Conservation (phyloP, 2,113 vertebrate genomes). For the Pan paniscus region DNA sequence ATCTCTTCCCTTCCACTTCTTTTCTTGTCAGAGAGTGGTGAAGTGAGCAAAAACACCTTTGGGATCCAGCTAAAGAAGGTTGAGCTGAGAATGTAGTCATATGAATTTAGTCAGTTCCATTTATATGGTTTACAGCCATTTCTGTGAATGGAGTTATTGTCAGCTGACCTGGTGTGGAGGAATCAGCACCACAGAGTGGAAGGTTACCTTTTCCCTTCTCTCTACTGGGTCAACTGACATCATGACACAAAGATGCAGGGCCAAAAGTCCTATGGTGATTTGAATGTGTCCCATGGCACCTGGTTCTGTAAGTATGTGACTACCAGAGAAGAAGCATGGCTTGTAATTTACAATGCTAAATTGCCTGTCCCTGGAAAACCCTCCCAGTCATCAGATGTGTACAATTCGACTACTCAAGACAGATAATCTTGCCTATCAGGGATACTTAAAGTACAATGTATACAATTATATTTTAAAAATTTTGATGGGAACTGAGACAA, state of each 20-base stretch:
- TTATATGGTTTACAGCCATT: not conserved
- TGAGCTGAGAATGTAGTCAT: not conserved
- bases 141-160: not conserved
- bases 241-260: not conserved
- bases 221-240: not conserved
- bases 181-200: too few relatives aligned
- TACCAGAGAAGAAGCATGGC: not conserved
- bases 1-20: not conserved
- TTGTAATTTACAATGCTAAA: not conserved
- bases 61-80: not conserved
- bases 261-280: not conserved
- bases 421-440: not conserved
- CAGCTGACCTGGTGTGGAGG: not conserved
- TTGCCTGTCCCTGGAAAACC: not conserved
- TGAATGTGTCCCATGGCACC: not conserved
- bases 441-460: not conserved
- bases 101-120: not conserved
- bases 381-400: not conserved
- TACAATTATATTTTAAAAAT: not conserved
- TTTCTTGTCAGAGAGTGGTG: not conserved
- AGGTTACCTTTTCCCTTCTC: not conserved
- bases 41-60: not conserved
- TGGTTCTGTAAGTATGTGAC: not conserved
- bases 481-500: not conserved
- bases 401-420: not conserved